A percentile compares a stretch with the other conserved stretches of the same genome.
phyloP scores from a whole-genome alignment of 2,113 vertebrate genomes.

The Lonchura striata region DNA sequence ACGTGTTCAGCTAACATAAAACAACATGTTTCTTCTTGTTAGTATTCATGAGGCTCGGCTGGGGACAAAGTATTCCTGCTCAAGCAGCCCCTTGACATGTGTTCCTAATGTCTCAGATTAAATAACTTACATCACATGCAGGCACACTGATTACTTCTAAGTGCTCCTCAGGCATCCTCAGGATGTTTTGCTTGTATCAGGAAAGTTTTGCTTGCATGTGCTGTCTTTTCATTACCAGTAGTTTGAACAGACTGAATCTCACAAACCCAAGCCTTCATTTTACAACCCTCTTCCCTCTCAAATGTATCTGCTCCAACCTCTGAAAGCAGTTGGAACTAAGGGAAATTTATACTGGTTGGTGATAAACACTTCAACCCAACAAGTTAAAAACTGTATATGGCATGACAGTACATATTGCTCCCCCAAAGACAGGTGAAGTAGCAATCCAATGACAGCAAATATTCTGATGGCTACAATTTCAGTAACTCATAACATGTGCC shows the following conservation, averaged over 20 bases:
- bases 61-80: not conserved
- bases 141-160: not conserved
- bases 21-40: not conserved
- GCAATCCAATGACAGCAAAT: not conserved
- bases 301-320: not conserved
- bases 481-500: not conserved
- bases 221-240: not conserved
- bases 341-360: not conserved
- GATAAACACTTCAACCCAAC: not conserved
- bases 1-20: not conserved
- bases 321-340: not conserved
- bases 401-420: not conserved
- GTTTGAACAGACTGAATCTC: not conserved
- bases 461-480: not conserved
- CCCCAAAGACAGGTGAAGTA: not conserved
- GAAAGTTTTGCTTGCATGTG: not conserved
- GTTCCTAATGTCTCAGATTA: not conserved
- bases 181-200: not conserved
- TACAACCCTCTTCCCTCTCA: not conserved
- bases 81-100: fast-evolving
- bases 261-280: not conserved
- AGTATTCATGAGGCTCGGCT: not conserved
- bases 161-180: not conserved
- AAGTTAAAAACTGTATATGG: not conserved
- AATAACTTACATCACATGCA: not conserved